Conservation (phyloP, 2,113 vertebrate genomes). For the Hystrix brachyura region DNA sequence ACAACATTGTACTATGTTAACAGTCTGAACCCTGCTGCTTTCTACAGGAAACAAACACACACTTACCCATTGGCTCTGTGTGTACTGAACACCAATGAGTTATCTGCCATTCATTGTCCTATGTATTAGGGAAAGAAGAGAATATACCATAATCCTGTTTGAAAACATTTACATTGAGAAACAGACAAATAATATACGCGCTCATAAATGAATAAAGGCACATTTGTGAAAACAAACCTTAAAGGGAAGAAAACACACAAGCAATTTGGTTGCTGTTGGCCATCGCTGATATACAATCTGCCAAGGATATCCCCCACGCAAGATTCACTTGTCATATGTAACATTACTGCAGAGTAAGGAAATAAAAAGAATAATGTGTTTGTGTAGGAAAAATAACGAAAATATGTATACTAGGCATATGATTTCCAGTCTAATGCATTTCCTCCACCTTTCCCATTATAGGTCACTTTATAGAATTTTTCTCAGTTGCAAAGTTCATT, state of each 20-base stretch:
- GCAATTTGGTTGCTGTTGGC: neutral
- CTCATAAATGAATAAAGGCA: neutral
- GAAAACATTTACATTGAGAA: neutral
- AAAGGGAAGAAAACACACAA: neutral
- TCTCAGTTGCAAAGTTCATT: neutral
- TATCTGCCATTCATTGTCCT: conserved; percentile 15
- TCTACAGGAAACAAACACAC: neutral
- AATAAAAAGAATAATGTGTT: conserved; percentile 14
- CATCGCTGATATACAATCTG: conserved; percentile 9
- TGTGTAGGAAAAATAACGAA: neutral
- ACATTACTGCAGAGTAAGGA: neutral
- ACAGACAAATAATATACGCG: neutral
- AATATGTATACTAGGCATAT: neutral
- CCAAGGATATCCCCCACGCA: neutral
- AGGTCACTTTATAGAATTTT: neutral
- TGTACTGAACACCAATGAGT: neutral
- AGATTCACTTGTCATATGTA: neutral
- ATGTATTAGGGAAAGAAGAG: neutral
- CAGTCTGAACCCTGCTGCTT: rapidly evolving
- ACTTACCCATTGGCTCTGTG: neutral
- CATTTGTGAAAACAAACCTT: neutral
- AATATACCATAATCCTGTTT: neutral
- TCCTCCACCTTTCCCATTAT: neutral
- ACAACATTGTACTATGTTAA: neutral
- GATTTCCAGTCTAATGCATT: neutral